Evolutionary conservation across 2,797 vertebrate genomes (phyloP).

Genomic region (Spondyliosoma cantharus): DNA sequence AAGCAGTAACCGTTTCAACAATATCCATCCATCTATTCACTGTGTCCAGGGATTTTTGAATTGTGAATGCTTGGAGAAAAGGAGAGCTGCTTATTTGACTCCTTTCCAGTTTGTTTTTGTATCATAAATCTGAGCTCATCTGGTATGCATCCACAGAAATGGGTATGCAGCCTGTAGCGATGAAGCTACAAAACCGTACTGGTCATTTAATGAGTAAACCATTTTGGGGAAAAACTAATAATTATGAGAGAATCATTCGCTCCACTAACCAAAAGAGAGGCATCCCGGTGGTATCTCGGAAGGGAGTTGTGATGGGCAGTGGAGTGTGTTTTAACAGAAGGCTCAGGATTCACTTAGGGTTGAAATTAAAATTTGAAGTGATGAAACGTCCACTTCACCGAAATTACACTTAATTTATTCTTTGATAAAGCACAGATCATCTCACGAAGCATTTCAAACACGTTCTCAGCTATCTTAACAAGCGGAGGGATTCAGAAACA

Average conservation of each 20-base stretch:
- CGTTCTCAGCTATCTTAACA: conserved; percentile 28
- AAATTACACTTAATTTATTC: conserved; percentile 38
- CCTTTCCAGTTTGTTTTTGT: not conserved
- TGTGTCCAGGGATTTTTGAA: not conserved
- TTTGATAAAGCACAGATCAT: conserved; percentile 38
- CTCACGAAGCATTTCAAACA: conserved; percentile 55
- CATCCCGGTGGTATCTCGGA: conserved; percentile 21
- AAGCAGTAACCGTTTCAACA: not conserved
- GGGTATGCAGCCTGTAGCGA: not conserved
- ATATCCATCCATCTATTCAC: not conserved
- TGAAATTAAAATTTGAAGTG: conserved; percentile 48
- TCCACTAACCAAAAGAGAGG: conserved; percentile 13
- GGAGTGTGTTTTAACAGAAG: conserved; percentile 35
- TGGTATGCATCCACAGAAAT: not conserved
- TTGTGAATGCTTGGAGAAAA: not conserved
- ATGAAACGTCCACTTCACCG: conserved; percentile 45
- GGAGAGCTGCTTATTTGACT: not conserved
- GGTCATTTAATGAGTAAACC: conserved; percentile 46
- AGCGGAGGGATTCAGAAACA: conserved; percentile 20
- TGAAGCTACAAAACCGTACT: not conserved
- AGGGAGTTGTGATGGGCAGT: conserved; percentile 9
- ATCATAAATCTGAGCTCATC: not conserved
- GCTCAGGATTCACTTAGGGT: conserved; percentile 35
- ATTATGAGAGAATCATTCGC: conserved; percentile 35
- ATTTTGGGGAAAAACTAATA: conserved; percentile 27